Percentiles rank a stretch among this genome's conserved stretches.
Conservation (phyloP, 2,113 vertebrate genomes). For the Lophochroa leadbeateri region DNA sequence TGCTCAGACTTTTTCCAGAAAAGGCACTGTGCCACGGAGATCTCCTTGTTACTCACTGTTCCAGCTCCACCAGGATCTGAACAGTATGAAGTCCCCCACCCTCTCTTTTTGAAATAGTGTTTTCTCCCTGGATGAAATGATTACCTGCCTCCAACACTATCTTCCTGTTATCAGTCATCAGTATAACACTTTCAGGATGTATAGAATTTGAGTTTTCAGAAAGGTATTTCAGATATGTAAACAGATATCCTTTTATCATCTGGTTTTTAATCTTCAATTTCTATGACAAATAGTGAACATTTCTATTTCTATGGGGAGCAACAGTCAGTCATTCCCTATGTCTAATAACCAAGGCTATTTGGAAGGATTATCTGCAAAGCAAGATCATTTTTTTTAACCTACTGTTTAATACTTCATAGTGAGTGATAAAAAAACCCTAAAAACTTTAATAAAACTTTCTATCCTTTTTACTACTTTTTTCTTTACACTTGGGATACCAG, state of each 20-base stretch:
- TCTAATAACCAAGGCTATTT: background rate
- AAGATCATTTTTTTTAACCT: background rate
- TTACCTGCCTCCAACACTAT: background rate
- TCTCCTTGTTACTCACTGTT: background rate
- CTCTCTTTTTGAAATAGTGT: background rate
- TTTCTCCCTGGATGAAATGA: background rate
- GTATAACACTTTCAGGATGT: background rate
- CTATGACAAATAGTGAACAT: background rate
- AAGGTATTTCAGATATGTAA: background rate
- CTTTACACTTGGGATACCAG: background rate
- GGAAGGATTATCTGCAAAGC: background rate
- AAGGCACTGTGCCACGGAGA: background rate
- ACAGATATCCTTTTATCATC: background rate
- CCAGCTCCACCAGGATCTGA: background rate
- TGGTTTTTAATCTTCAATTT: background rate
- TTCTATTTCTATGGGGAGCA: background rate
- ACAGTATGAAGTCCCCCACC: fast-evolving
- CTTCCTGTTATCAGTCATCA: background rate
- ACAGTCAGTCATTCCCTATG: background rate
- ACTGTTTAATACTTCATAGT: background rate
- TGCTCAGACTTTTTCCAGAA: background rate
- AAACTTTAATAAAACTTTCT: background rate
- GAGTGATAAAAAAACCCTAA: background rate
- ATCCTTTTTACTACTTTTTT: background rate
- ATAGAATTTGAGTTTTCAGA: background rate